A percentile compares a stretch with the other conserved stretches of the same genome.
Evolutionary conservation across 2,888 invertebrate genomes (phyloP).

Genomic region (Thymelicus lineola): DNA sequence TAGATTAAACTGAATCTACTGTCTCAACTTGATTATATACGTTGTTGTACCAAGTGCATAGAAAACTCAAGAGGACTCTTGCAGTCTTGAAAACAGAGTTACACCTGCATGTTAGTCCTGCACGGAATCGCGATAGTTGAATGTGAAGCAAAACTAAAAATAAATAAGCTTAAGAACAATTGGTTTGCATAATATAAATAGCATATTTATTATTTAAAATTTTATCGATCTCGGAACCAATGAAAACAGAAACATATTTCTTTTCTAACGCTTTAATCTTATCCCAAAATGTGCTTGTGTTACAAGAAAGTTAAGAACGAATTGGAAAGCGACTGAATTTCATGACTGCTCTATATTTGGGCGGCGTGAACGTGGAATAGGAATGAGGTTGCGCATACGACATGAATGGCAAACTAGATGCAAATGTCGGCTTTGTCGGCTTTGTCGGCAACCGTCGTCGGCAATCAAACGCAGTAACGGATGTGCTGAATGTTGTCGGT

Average conservation of each 20-base stretch:
- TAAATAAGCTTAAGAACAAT: no score
- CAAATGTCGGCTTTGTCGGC: conserved; percentile 72
- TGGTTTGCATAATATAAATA: no score
- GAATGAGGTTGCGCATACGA: conserved; percentile 72
- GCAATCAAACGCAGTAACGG: conserved; percentile 55
- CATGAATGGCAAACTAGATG: conserved; percentile 83
- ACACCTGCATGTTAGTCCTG: no score
- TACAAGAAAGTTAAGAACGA: conserved; percentile 55
- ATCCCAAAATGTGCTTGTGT: conserved; percentile 5
- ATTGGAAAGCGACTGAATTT: conserved; percentile 67
- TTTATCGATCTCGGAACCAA: no score
- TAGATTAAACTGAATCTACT: no score
- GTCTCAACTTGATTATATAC: no score
- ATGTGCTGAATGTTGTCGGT: conserved; percentile 44
- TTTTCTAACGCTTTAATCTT: conserved; percentile 6
- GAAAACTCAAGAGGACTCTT: no score
- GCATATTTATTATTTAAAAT: no score
- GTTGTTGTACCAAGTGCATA: no score
- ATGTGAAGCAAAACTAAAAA: no score
- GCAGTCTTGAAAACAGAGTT: no score
- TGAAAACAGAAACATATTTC: not conserved
- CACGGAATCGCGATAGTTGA: no score
- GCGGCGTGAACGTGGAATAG: conserved; percentile 67
- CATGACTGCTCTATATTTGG: conserved; percentile 71
- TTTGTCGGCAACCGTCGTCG: conserved; percentile 56